Evolutionary conservation across 1,140 invertebrate species (phyloP).

Genomic region (Ostrea edulis): DNA sequence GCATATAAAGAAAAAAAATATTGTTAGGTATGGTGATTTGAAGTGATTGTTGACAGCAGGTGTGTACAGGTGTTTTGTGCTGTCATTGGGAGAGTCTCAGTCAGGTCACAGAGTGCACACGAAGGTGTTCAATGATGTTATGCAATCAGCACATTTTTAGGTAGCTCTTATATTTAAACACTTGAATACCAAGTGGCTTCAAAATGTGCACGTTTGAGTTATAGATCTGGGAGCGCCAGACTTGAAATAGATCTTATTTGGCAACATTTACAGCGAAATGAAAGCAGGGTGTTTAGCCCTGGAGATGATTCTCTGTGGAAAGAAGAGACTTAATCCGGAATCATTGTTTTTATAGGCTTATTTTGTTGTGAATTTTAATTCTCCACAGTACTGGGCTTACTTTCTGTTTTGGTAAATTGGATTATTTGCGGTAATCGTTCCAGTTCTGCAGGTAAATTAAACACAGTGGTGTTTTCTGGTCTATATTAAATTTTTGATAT

Average conservation of each 20-base stretch:
- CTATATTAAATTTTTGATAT: no score
- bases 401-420: neutral
- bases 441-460: no score
- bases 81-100: neutral
- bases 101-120: neutral
- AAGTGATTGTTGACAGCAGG: neutral
- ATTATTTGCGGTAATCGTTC: neutral
- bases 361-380: neutral
- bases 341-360: slow-evolving; percentile 5
- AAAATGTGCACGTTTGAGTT: neutral
- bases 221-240: neutral
- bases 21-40: neutral
- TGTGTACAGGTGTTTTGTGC: neutral
- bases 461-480: no score
- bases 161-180: slow-evolving; percentile 12
- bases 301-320: neutral
- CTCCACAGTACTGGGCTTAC: neutral
- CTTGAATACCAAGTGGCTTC: neutral
- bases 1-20: neutral
- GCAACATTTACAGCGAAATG: neutral
- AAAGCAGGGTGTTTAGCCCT: neutral
- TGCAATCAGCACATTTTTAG: slow-evolving; percentile 8
- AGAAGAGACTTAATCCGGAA: neutral
- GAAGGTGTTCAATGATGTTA: neutral
- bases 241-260: neutral